Evolutionary conservation across 2,888 invertebrate genomes (phyloP), one percentile per base, ranked within the genome.

Genomic region (Andrena chrysosceles): DNA sequence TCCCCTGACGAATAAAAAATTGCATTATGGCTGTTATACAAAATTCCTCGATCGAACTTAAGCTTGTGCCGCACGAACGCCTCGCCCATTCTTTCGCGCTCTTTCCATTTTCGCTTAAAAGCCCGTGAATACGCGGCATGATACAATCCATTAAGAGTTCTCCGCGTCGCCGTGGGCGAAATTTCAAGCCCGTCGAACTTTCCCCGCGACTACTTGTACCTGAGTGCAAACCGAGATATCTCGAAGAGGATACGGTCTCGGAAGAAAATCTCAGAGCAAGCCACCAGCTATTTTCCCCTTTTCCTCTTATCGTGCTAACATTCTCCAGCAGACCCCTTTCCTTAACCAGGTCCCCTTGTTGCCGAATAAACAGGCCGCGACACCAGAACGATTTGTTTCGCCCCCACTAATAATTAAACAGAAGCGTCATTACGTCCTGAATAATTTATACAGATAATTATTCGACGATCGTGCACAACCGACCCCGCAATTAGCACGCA

Each of bases 141-240:
- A 90, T 89, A 90, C 90, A 89, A 93, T 93, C 93, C 93, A 93
- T 93, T 93, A 93, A 91, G 92, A 91, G 90, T 93, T 91, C 89
- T 89, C 85, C 87, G 87, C 87, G 84, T 88, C 81, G 91, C 92
- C 90, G 81, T 82, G 84, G 89, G 92, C 90, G 76, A 90, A 91
- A 91, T 93, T 91, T 90, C 91, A 79, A 85, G 83, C 77, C 80
- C 81, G 85, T 85, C 87, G 77, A 91, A 92, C 88, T 93, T 93
- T 91, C 89, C 83, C 84, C 85, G 81, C 86, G 83, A 82, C 85
- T 82, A 80, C 85, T 87, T 85, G 87, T 88, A 87, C 77, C 83
- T 77, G 88, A 92, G 91, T 92, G 90, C 89, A 88, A 91, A 92
- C 87, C 83, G 88, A 89, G 91, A 91, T 92, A 91, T 91, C 80